Percentiles rank a stretch among this genome's conserved stretches.
These are phyloP conservation scores for Metopia argyrocephala DNA, from an alignment of 2,888 invertebrate species.

Conservation along the genomic window DNA sequence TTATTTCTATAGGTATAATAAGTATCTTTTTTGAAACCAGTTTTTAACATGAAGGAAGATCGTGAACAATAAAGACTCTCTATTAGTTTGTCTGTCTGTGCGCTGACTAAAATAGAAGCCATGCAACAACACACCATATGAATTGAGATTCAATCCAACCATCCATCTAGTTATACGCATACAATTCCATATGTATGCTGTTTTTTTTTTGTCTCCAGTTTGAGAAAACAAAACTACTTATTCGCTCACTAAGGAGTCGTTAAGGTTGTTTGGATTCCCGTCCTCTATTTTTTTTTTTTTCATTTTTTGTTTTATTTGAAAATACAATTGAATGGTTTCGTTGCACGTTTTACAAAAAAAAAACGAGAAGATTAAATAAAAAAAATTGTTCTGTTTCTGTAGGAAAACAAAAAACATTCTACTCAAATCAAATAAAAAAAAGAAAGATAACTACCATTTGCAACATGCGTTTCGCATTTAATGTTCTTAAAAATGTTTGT, in stretches of 20 bases:
- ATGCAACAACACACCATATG: conserved; percentile 6
- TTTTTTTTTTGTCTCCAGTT: not conserved
- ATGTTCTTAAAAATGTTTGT: conserved; percentile 60
- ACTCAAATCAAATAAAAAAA: not conserved
- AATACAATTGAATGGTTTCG: conserved; percentile 40
- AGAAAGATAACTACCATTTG: conserved; percentile 66
- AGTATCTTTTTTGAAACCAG: too few relatives aligned
- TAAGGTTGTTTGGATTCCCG: conserved; percentile 35
- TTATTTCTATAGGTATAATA: not conserved
- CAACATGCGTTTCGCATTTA: conserved; percentile 66
- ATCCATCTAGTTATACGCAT: not conserved
- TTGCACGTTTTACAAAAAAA: conserved; percentile 52
- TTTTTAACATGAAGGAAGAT: too few relatives aligned
- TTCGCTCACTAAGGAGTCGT: conserved; percentile 53
- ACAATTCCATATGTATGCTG: not conserved
- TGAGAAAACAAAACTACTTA: not conserved
- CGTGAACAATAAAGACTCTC: too few relatives aligned
- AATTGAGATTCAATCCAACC: conserved; percentile 14
- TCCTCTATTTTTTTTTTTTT: not conserved
- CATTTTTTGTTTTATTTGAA: not conserved
- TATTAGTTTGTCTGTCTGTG: too few relatives aligned
- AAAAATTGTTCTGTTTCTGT: not conserved
- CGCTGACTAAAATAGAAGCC: conserved; percentile 29
- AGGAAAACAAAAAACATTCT: conserved; percentile 1
- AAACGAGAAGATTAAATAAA: conserved; percentile 11